Conservation (phyloP, 2,888 invertebrate species). For the Apantesis nais region DNA sequence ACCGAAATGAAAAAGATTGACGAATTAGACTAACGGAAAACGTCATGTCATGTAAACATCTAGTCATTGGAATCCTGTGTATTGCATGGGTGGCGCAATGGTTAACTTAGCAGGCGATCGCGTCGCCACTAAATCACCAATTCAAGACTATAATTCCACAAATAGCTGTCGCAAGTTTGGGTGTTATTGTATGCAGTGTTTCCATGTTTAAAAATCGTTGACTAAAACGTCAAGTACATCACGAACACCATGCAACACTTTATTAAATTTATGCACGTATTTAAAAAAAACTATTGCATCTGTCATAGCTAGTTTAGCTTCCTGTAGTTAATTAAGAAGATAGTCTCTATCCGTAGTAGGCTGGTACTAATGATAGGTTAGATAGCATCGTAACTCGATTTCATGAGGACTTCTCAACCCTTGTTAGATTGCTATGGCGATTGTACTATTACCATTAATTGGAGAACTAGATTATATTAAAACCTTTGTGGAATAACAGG, state of each 20-base stretch:
- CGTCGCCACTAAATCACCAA: background rate
- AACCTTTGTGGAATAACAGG: slow-evolving; percentile 9
- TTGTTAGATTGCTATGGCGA: slow-evolving; percentile 27
- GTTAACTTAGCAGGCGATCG: too few relatives aligned
- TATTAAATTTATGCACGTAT: background rate
- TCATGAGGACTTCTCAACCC: slow-evolving; percentile 32
- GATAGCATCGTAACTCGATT: slow-evolving; percentile 42
- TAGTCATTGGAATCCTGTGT: background rate
- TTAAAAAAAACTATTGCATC: background rate
- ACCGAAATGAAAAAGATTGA: background rate
- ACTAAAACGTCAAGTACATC: too few relatives aligned
- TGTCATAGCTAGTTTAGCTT: slow-evolving; percentile 29
- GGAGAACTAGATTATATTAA: slow-evolving; percentile 10
- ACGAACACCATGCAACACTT: background rate
- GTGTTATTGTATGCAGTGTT: too few relatives aligned
- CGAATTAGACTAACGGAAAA: background rate
- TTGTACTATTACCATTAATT: slow-evolving; percentile 17
- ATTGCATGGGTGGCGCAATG: background rate
- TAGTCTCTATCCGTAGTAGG: slow-evolving; percentile 28
- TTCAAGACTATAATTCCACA: background rate
- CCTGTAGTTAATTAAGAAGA: slow-evolving; percentile 42
- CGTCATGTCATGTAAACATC: background rate
- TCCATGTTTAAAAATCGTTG: too few relatives aligned
- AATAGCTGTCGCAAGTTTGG: background rate
- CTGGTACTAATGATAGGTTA: slow-evolving; percentile 39